Percentiles rank a stretch among this genome's conserved stretches.
Evolutionary conservation across 2,888 invertebrate species (phyloP).

Genomic region (Dryomyza anilis): DNA sequence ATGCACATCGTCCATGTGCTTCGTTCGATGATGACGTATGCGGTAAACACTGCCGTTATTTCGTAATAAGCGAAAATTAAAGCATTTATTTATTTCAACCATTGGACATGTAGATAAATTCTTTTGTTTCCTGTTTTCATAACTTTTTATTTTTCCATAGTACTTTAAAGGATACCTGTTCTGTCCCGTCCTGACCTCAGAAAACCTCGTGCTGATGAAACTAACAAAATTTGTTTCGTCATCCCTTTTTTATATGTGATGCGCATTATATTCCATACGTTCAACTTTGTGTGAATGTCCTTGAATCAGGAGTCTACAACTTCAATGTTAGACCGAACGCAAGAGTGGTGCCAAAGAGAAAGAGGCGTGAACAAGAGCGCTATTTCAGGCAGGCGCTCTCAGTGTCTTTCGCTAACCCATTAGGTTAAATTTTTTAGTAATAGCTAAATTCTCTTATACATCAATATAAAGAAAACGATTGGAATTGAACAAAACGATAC

Average conservation of each 20-base stretch:
- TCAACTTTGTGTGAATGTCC: no score
- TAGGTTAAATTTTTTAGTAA: no score
- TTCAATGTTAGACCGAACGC: neutral
- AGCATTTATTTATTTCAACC: neutral
- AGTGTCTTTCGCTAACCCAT: no score
- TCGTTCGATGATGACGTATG: neutral
- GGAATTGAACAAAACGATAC: no score
- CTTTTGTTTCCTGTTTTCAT: no score
- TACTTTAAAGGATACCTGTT: conserved; percentile 8
- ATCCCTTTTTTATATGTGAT: neutral
- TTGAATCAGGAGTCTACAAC: neutral
- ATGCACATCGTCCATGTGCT: neutral
- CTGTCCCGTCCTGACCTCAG: neutral
- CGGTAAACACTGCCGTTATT: no score
- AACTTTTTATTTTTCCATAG: neutral
- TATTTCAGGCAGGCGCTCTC: no score
- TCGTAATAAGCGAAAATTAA: no score
- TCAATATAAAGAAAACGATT: no score
- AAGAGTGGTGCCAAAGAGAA: neutral
- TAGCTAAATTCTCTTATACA: no score
- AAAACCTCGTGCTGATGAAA: conserved; percentile 3
- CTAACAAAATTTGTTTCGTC: neutral
- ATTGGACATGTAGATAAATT: no score
- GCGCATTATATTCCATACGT: neutral
- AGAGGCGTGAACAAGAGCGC: no score